These are phyloP conservation scores for Mola mola DNA, from an alignment of 2,113 vertebrate species.

Conservation along the genomic window DNA sequence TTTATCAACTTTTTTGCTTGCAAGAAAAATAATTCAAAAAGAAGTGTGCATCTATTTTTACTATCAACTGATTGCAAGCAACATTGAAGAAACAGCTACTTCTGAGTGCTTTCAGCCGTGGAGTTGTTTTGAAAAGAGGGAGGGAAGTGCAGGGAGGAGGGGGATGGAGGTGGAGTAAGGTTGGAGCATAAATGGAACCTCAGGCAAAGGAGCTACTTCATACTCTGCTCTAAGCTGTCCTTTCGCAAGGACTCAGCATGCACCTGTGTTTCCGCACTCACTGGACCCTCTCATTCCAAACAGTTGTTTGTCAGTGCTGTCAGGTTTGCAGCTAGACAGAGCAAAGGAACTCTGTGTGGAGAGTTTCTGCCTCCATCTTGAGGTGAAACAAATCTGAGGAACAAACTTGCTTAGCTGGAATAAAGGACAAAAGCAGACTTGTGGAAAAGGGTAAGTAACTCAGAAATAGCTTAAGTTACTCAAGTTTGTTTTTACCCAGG, in stretches of 20 bases:
- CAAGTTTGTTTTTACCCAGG: slow-evolving; percentile 15
- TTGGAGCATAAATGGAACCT: slow-evolving; percentile 71
- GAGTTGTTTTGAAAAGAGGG: slow-evolving; percentile 55
- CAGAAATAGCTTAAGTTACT: slow-evolving; percentile 42
- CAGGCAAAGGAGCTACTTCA: slow-evolving; percentile 67
- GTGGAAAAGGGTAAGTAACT: slow-evolving; percentile 60
- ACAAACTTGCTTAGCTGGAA: slow-evolving; percentile 55
- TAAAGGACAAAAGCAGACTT: slow-evolving; percentile 46
- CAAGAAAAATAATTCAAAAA: not conserved
- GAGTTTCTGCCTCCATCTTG: slow-evolving; percentile 70
- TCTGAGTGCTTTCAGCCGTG: slow-evolving; percentile 56
- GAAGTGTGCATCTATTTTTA: no score
- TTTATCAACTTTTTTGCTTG: no score
- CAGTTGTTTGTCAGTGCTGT: slow-evolving; percentile 61
- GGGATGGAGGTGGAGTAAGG: slow-evolving; percentile 69
- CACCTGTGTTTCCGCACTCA: slow-evolving; percentile 65
- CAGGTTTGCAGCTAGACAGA: slow-evolving; percentile 50
- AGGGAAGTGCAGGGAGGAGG: slow-evolving; percentile 47
- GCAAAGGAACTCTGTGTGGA: slow-evolving; percentile 60
- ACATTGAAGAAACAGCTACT: slow-evolving; percentile 34
- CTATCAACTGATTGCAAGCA: slow-evolving; percentile 8
- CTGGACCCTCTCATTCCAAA: slow-evolving; percentile 43
- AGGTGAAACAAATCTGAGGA: slow-evolving; percentile 61
- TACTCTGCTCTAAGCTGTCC: slow-evolving; percentile 63
- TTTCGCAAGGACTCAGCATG: slow-evolving; percentile 50